phyloP scores from a whole-genome alignment of 1,140 invertebrate genomes.

The Chlorops oryzae region DNA sequence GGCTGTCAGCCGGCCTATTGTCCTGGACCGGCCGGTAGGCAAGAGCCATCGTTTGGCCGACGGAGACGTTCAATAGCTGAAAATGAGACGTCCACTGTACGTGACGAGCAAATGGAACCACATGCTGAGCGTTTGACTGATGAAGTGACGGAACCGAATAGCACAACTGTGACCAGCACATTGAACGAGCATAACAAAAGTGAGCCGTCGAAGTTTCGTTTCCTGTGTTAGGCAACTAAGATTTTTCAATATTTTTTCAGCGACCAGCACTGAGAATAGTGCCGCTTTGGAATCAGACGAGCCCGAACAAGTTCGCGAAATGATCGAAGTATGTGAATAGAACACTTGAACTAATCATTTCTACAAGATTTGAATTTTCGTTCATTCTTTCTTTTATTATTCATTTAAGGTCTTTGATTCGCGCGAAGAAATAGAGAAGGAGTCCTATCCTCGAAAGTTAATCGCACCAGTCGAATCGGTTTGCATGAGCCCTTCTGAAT shows the following conservation, averaged over 20 bases:
- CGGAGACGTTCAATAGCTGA: constrained; percentile 57
- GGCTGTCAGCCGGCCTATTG: constrained; percentile 87
- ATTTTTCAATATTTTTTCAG: too few relatives aligned
- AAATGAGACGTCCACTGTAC: constrained; percentile 30
- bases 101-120: constrained; percentile 9
- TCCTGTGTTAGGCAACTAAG: constrained; percentile 17
- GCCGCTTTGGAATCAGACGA: constrained; percentile 48
- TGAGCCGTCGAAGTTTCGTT: constrained; percentile 6
- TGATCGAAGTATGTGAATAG: constrained; percentile 65
- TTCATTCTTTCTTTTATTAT: neutral
- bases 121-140: constrained; percentile 18
- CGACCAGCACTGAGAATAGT: too few relatives aligned
- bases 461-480: constrained; percentile 58
- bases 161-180: constrained; percentile 36
- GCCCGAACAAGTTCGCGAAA: constrained; percentile 73
- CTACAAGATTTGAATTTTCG: neutral
- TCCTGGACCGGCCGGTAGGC: constrained; percentile 63
- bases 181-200: constrained; percentile 32
- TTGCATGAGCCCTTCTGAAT: constrained; percentile 67
- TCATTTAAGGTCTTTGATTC: constrained; percentile 57
- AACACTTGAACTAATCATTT: neutral
- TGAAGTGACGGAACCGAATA: constrained; percentile 33
- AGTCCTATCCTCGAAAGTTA: constrained; percentile 54
- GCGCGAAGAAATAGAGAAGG: constrained; percentile 63
- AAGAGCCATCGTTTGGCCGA: constrained; percentile 74